Percentiles rank a stretch among this genome's conserved stretches.
Evolutionary conservation across 1,140 invertebrate species (phyloP).

Genomic region (Trichoplusia ni): DNA sequence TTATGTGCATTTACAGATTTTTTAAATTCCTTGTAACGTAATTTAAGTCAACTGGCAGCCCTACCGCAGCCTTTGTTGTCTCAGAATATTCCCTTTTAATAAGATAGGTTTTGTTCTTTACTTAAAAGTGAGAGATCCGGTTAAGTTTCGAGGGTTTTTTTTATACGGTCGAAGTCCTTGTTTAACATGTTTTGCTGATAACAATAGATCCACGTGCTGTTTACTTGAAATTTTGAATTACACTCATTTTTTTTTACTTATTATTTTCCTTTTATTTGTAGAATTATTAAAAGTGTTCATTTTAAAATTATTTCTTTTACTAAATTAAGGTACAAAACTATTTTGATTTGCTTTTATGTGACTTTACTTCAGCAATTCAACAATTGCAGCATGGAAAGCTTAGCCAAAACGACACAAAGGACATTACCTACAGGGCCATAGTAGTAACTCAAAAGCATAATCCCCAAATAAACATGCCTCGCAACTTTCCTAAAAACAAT

Average conservation of each 20-base stretch:
- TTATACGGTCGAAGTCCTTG: conserved; percentile 6
- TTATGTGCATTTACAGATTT: too few relatives aligned
- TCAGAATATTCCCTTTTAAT: conserved; percentile 46
- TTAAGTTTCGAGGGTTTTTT: conserved; percentile 30
- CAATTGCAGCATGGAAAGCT: too few relatives aligned
- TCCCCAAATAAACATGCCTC: too few relatives aligned
- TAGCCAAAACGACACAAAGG: too few relatives aligned
- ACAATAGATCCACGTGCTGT: conserved; percentile 30
- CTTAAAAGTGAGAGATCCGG: conserved; percentile 69
- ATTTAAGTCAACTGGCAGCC: background rate
- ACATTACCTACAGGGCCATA: too few relatives aligned
- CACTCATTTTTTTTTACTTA: background rate
- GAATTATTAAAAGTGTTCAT: too few relatives aligned
- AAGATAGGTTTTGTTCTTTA: conserved; percentile 59
- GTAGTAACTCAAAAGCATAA: too few relatives aligned
- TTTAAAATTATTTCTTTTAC: background rate
- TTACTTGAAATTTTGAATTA: conserved; percentile 11
- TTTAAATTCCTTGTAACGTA: too few relatives aligned
- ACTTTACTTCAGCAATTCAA: too few relatives aligned
- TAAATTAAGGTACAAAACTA: too few relatives aligned
- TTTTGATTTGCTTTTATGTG: too few relatives aligned
- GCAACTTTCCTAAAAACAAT: too few relatives aligned
- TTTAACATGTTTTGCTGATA: conserved; percentile 26
- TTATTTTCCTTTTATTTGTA: background rate
- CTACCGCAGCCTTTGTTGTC: conserved; percentile 41